Evolutionary conservation across 2,797 vertebrate species (phyloP), one percentile per base, ranked within the genome.

Genomic region (Spinus olivaceus): DNA sequence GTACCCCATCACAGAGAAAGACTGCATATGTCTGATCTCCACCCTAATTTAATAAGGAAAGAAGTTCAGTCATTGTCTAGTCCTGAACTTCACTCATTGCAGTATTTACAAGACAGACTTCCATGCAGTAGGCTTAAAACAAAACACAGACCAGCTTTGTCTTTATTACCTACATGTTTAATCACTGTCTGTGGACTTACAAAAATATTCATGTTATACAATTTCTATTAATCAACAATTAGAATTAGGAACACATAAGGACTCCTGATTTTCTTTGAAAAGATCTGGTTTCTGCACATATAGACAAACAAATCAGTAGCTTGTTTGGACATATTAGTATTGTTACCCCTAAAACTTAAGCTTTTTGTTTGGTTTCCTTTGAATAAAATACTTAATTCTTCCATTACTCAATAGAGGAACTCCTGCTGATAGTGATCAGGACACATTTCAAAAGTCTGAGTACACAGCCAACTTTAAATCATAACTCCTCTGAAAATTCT

Each of bases 181-280:
- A 94, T 94, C 53, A 66, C 42, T 53, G 18, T 54, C 66, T 61
- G 18, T 49, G 49, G 39, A 50, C 49, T 92, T 94, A 94, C 4
- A 91, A 93, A 96, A 96, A 92, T 81, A 95, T 35, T 74, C 1
- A 14, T 35, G 39, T 69, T 83, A 72, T 4, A 86, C 61, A 83
- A 42, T 54, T 93, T 54, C 13, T 64, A 67, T 91, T 74, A 66
- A 61, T 61, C 25, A 82, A 78, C 19, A 35, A 28, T 28, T 27
- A 77, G 69, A 76, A 70, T 51, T 57, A 77, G 10, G 42, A 92
- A 91, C 33, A 83, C 6, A 4, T 6, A 59, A 74, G 35, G 28
- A 92, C 23, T 74, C 14, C 32, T 15, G 10, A 50, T 86, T 70
- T n/a, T 73, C 46, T 81, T 77, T 46, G 56, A 89, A 84, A 76